Base-by-base conservation (phyloP, 1,140 invertebrate species). In the Uloborus diversus region DNA sequence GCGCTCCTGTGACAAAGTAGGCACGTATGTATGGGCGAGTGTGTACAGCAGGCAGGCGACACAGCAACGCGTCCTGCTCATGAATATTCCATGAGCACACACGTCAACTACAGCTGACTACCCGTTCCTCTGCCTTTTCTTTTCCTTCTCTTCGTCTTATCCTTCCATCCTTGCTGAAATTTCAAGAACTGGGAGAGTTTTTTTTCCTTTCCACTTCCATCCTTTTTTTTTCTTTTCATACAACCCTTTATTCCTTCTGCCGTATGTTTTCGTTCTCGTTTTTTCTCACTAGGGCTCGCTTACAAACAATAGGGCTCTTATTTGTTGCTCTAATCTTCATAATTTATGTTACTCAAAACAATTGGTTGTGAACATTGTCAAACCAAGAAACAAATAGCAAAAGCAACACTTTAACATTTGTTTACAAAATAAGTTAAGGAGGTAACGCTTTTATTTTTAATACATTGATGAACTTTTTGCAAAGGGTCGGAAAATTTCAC, bases 11-110 rank as follows among this genome's bases (percentile, higher is more conserved):
- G 73, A 78, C 73, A 78, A 78, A 78, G 73, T 66, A 65, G 73
- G 73, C 73, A 42, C 73, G 73, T 56, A 65, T 78, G 73, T 66
- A 78, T 65, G 73, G 61, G 27, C 76, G 76, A 69, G 32, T 61
- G 35, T 68, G 65, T 69, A 65, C 47, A 56, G 65, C 64, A 49
- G 53, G 59, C 73, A 35, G 65, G 64, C 53, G 64, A 79, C 76
- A 79, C 76, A 20, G 73, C 33, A 64, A 64, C 25, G 71, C 73
- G 73, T 78, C 73, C 27, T 57, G 30, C 65, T 79, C 76, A 79
- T 79, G 76, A 79, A 79, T 79, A 79, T 79, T 68, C 76, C 64
- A 79, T 79, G 76, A 79, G 76, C 64, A 17, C 28, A 37, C 64
- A 57, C 76, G 65, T 79, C 76, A 68, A 37, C 53, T 61, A 27